Evolutionary conservation across 2,888 invertebrate species (phyloP).

Genomic region (Thumatha senex): DNA sequence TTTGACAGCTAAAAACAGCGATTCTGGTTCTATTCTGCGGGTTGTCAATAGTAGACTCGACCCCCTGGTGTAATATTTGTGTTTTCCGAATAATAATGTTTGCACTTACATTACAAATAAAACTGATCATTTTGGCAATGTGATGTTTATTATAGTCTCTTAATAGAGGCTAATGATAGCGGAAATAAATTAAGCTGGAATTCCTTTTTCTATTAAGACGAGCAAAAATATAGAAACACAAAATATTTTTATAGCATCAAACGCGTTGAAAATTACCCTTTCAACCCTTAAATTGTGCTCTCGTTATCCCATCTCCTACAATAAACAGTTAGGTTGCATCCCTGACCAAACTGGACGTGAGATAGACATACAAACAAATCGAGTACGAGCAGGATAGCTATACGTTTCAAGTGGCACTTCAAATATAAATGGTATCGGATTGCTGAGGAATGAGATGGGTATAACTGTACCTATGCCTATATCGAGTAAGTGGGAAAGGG

Average conservation of each 20-base stretch:
- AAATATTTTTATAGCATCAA: slow-evolving; percentile 26
- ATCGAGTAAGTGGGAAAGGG: slow-evolving; percentile 22
- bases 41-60: no score
- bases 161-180: no score
- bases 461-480: slow-evolving; percentile 29
- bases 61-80: no score
- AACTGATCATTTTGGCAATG: no score
- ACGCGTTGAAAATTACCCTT: slow-evolving; percentile 33
- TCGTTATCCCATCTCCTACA: slow-evolving; percentile 60
- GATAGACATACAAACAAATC: slow-evolving; percentile 35
- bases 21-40: no score
- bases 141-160: no score
- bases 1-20: no score
- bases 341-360: slow-evolving; percentile 62
- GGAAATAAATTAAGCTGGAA: not conserved
- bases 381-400: slow-evolving; percentile 50
- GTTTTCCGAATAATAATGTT: no score
- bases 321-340: slow-evolving; percentile 69
- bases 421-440: slow-evolving; percentile 80
- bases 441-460: slow-evolving; percentile 45
- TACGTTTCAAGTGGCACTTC: slow-evolving; percentile 61
- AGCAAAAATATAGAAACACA: slow-evolving; percentile 6
- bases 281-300: slow-evolving; percentile 31
- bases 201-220: no score
- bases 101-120: no score